phyloP scores from a whole-genome alignment of 2,113 vertebrate genomes.

The Bubo bubo region DNA sequence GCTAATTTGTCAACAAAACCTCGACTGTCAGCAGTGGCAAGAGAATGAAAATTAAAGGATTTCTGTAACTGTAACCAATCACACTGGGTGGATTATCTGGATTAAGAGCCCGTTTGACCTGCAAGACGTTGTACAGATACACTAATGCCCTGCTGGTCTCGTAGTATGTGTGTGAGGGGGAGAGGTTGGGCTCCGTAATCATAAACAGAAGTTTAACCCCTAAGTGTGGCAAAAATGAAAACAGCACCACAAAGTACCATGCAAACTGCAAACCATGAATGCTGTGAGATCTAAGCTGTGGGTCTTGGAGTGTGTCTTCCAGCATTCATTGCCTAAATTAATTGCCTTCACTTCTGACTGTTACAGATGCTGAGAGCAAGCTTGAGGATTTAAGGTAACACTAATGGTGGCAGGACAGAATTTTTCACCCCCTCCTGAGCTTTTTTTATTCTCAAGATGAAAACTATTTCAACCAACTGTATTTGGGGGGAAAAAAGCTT shows the following conservation, averaged over 20 bases:
- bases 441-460: not conserved
- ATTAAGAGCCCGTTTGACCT: slow-evolving; percentile 59
- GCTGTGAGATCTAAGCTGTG: not conserved
- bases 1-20: slow-evolving; percentile 44
- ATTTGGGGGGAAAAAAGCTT: not conserved
- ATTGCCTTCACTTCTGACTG: not conserved
- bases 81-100: slow-evolving; percentile 53
- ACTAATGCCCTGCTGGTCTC: slow-evolving; percentile 22
- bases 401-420: not conserved
- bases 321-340: not conserved
- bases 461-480: not conserved
- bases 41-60: slow-evolving; percentile 50
- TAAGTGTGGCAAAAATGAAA: not conserved
- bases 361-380: not conserved
- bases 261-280: not conserved
- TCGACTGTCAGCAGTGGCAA: slow-evolving; percentile 6
- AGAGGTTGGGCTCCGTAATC: not conserved
- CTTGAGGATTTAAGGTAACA: not conserved
- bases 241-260: not conserved
- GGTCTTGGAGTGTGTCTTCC: fast-evolving
- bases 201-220: slow-evolving; percentile 17
- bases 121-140: slow-evolving; percentile 8
- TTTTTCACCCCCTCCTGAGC: not conserved
- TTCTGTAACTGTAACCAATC: slow-evolving; percentile 51
- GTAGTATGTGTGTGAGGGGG: not conserved